A percentile compares a stretch with the other conserved stretches of the same genome.
These are phyloP conservation scores for Galerucella nymphaeae DNA, from an alignment of 2,888 invertebrate species.

Conservation along the genomic window DNA sequence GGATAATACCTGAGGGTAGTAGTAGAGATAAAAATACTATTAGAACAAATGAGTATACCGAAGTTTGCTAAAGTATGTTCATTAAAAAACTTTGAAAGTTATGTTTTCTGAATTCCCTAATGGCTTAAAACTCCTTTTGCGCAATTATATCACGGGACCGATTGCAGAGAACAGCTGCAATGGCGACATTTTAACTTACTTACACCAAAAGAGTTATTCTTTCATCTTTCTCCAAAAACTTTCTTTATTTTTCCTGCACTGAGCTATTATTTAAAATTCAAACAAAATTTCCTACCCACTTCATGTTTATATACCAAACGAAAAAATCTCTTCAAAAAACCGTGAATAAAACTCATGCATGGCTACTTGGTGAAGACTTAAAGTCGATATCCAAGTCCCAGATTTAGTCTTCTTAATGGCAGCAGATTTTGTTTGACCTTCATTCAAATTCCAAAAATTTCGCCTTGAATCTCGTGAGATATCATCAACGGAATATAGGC, in stretches of 20 bases:
- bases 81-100: slow-evolving; percentile 34
- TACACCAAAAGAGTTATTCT: not conserved
- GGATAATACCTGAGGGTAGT: slow-evolving; percentile 22
- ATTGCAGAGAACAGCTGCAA: slow-evolving; percentile 31
- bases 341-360: too few relatives aligned
- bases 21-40: slow-evolving; percentile 31
- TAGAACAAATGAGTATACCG: slow-evolving; percentile 34
- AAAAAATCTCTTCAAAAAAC: not conserved
- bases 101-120: slow-evolving; percentile 31
- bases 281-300: not conserved
- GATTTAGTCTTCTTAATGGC: not conserved
- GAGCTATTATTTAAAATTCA: not conserved
- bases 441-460: slow-evolving; percentile 2
- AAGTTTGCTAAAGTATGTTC: slow-evolving; percentile 32
- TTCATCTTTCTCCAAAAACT: not conserved
- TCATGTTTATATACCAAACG: not conserved
- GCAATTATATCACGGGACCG: slow-evolving; percentile 25
- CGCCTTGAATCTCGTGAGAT: not conserved
- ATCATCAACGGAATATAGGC: not conserved
- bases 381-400: slow-evolving; percentile 5
- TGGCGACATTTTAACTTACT: slow-evolving; percentile 19
- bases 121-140: slow-evolving; percentile 29
- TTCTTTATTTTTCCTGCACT: not conserved
- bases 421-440: not conserved
- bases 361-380: not conserved